Percentiles rank a stretch among this genome's conserved stretches.
These are phyloP conservation scores for Stichodactyla helianthus DNA, from an alignment of 64 coral and sea anemone species.

Conservation along the genomic window DNA sequence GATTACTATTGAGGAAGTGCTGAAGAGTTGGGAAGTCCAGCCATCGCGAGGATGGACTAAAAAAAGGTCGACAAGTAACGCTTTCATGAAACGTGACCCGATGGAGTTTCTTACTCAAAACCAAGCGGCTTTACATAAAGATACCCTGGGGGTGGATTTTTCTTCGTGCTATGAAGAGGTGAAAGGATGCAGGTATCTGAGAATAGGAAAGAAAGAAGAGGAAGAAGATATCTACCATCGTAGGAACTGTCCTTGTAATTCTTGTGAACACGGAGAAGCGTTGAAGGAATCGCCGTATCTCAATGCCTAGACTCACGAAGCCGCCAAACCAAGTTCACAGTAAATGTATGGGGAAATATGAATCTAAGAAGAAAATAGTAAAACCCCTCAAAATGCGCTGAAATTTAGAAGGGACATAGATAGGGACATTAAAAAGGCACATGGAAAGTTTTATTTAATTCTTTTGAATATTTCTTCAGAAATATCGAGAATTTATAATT, in stretches of 20 bases:
- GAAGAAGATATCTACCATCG: slow-evolving; percentile 17
- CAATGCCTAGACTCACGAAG: slow-evolving; percentile 22
- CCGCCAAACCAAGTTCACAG: neutral
- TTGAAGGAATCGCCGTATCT: slow-evolving; percentile 50
- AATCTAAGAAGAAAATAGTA: too few relatives aligned
- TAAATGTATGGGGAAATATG: too few relatives aligned
- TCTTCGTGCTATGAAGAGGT: slow-evolving; percentile 37
- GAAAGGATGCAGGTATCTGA: slow-evolving; percentile 42
- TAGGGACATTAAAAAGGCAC: too few relatives aligned
- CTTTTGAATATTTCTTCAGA: too few relatives aligned
- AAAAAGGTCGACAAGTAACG: slow-evolving; percentile 27
- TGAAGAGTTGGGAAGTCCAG: slow-evolving; percentile 44
- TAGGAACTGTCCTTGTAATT: slow-evolving; percentile 50
- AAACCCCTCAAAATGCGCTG: too few relatives aligned
- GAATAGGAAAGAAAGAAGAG: slow-evolving; percentile 19
- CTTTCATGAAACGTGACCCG: slow-evolving; percentile 30
- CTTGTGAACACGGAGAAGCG: slow-evolving; percentile 51
- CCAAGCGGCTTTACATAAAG: neutral
- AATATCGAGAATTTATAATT: too few relatives aligned
- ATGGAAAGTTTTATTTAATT: too few relatives aligned
- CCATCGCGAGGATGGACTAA: neutral
- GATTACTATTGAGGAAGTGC: slow-evolving; percentile 55
- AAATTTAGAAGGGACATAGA: too few relatives aligned
- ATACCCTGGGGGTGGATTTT: neutral
- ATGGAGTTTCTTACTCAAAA: slow-evolving; percentile 44